Base-by-base conservation (phyloP, 1,140 invertebrate species). In the Pantala flavescens region DNA sequence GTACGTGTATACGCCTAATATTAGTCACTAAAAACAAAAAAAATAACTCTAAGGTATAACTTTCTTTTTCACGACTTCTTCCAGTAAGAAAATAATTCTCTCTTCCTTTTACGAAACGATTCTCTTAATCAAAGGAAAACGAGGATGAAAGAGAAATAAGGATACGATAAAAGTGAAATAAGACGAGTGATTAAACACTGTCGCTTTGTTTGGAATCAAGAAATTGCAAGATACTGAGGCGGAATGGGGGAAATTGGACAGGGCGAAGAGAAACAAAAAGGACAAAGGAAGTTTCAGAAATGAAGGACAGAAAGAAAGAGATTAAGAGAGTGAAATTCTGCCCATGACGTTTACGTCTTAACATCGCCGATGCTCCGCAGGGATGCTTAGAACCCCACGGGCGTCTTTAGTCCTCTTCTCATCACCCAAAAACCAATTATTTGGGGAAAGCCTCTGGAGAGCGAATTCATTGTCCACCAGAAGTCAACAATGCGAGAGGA, bases 371-470 rank as follows among this genome's bases (percentile, higher is more conserved):
- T 63, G 49, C 49, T 63, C 49, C 49, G n/a, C 49, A 21, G 49
- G 49, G 49, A 63, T 63, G 16, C 49, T 63, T 1, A 63, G 16
- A 21, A 21, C 49, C 49, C 49, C 49, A 63, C 12, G 49, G 49
- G 49, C n/a, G 49, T 63, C 49, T 63, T 63, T 21, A 63, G 49
- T 63, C 49, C 49, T 21, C 49, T 21, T 19, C 49, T 63, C 49
- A 63, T 63, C 49, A 63, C 49, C 3, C 49, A 63, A 63, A 63
- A 63, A 63, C 49, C 49, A 63, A 63, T 63, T 63, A 63, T 63
- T 63, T 63, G 16, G 49, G 49, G 49, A 63, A 12, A 63, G 49
- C 3, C n/a, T 12, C n/a, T 21, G 49, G 49, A 63, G 49, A 63
- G 12, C 12, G 49, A 63, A 63, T 63, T 63, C 49, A 63, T 63